A percentile compares a stretch with the other conserved stretches of the same genome.
Conservation (phyloP, 2,888 invertebrate species). For the Apamea epomidion region DNA sequence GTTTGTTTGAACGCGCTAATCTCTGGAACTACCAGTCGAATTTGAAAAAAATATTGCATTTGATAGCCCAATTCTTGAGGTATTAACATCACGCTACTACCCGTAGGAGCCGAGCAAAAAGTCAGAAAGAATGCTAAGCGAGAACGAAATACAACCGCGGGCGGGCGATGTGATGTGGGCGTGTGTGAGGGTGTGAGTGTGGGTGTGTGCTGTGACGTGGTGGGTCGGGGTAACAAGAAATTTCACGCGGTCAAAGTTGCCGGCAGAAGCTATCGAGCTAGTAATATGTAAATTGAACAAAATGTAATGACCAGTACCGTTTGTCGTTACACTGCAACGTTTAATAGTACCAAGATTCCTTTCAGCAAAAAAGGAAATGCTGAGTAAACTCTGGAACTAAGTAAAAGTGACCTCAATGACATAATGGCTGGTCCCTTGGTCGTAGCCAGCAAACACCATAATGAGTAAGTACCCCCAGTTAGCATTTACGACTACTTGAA, state of each 20-base stretch:
- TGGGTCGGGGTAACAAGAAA: too few species aligned
- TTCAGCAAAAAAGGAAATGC: conserved; percentile 22
- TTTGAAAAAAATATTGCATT: too few species aligned
- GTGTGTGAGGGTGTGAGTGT: too few species aligned
- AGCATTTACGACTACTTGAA: conserved; percentile 53
- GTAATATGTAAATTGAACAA: not conserved
- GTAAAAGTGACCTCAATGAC: conserved; percentile 53
- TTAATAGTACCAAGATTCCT: not conserved
- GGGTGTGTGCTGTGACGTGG: too few species aligned
- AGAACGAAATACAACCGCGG: not conserved
- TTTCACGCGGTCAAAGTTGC: too few species aligned
- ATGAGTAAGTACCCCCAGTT: conserved; percentile 40
- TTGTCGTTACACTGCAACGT: not conserved
- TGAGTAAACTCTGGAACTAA: conserved; percentile 28
- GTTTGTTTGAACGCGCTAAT: too few species aligned
- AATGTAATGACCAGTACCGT: not conserved
- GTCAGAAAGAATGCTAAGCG: not conserved
- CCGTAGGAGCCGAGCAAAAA: too few species aligned
- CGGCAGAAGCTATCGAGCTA: too few species aligned
- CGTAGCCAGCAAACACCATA: conserved; percentile 25
- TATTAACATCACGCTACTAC: too few species aligned
- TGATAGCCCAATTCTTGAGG: too few species aligned
- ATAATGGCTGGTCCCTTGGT: conserved; percentile 44
- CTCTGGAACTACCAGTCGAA: too few species aligned
- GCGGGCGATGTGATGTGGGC: not conserved